Evolutionary conservation across 1,140 invertebrate genomes (phyloP).

Genomic region (Cyclina sinensis): DNA sequence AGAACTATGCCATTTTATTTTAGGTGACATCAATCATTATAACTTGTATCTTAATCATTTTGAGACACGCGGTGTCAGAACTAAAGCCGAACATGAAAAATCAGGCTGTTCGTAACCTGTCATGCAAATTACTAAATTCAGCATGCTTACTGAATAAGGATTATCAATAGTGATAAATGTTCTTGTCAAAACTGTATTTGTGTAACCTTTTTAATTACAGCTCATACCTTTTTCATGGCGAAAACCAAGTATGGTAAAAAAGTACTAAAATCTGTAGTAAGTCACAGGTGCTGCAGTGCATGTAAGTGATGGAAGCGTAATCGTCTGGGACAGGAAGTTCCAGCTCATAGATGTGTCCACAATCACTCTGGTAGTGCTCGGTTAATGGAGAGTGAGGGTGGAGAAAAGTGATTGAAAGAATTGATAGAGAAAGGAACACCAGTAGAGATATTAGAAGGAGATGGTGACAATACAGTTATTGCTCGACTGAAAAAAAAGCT

Average conservation of each 20-base stretch:
- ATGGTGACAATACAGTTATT: constrained; percentile 64
- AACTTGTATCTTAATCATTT: too few relatives aligned
- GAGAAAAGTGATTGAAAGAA: constrained; percentile 29
- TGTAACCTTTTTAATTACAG: constrained; percentile 11
- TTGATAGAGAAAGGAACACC: constrained; percentile 53
- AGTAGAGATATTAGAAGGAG: constrained; percentile 60
- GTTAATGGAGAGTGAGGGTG: constrained; percentile 65
- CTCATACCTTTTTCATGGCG: constrained; percentile 48
- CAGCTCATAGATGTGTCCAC: constrained; percentile 28
- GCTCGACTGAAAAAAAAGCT: constrained; percentile 37
- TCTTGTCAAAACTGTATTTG: too few relatives aligned
- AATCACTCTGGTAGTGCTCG: constrained; percentile 53
- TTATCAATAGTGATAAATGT: too few relatives aligned
- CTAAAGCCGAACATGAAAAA: too few relatives aligned
- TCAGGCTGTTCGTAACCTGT: too few relatives aligned
- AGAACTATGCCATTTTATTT: too few relatives aligned
- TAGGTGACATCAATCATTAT: too few relatives aligned
- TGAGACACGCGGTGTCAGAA: too few relatives aligned
- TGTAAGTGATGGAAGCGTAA: constrained; percentile 60
- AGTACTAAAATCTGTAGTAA: constrained; percentile 26
- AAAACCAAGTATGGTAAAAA: constrained; percentile 31
- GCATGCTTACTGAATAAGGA: too few relatives aligned
- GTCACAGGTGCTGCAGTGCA: not conserved
- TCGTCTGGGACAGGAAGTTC: not conserved
- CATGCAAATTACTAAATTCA: too few relatives aligned